Percentiles rank a stretch among this genome's conserved stretches.
phyloP scores from a whole-genome alignment of 2,113 vertebrate genomes.

The Alosa alosa region DNA sequence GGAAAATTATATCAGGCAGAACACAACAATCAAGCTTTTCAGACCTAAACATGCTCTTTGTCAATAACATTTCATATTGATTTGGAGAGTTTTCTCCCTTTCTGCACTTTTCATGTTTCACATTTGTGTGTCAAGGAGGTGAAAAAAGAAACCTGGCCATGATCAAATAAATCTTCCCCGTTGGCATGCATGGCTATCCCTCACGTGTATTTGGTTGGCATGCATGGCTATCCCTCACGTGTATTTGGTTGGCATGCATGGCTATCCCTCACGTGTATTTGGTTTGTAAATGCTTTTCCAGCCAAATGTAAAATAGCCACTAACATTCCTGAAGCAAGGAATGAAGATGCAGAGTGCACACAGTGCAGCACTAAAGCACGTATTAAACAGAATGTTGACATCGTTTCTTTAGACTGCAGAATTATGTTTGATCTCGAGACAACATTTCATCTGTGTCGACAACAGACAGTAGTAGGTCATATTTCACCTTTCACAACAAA shows the following conservation, averaged over 20 bases:
- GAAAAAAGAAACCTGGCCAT: background rate
- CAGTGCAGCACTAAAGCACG: too few species aligned
- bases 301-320: background rate
- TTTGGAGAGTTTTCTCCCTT: background rate
- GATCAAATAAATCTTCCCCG: too few species aligned
- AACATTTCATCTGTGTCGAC: too few species aligned
- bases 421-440: too few species aligned
- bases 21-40: background rate
- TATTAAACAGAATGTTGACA: too few species aligned
- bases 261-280: background rate
- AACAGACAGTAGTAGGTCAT: background rate
- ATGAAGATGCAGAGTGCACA: too few species aligned
- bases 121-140: background rate
- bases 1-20: background rate
- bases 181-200: background rate
- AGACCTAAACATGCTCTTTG: background rate
- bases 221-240: background rate
- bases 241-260: background rate
- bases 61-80: background rate
- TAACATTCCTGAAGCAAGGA: too few species aligned
- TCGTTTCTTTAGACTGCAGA: too few species aligned
- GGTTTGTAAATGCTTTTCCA: background rate
- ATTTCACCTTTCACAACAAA: background rate
- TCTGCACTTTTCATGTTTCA: background rate
- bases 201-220: background rate